Evolutionary conservation across 1,140 invertebrate genomes (phyloP).

Genomic region (Leptonema lineaticorne): DNA sequence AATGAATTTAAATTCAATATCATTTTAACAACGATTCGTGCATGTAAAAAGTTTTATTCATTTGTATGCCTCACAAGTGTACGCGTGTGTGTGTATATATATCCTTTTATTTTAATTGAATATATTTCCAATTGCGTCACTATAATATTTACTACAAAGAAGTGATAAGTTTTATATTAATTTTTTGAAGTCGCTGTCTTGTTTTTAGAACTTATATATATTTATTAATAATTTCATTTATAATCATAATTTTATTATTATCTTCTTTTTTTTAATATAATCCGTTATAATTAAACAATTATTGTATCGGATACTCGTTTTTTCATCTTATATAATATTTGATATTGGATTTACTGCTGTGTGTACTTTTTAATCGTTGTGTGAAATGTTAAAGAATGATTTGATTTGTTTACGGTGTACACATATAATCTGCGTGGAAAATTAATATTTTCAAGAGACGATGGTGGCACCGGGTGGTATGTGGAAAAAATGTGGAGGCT

Average conservation of each 20-base stretch:
- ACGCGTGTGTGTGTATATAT: neutral
- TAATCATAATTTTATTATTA: no score
- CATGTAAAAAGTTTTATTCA: neutral
- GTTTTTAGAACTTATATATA: no score
- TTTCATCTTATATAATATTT: no score
- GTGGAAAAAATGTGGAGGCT: neutral
- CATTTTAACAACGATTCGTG: neutral
- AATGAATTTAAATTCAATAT: neutral
- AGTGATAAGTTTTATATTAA: no score
- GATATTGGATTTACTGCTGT: no score
- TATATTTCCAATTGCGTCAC: no score
- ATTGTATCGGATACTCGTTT: no score
- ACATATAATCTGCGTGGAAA: neutral
- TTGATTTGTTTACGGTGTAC: neutral
- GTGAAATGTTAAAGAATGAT: neutral
- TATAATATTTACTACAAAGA: no score
- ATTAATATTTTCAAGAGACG: constrained; percentile 8
- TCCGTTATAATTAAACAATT: no score
- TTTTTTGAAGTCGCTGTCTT: no score
- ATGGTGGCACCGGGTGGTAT: neutral
- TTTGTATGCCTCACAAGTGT: neutral
- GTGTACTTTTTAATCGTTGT: neutral
- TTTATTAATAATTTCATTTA: no score
- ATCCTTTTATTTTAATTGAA: neutral
- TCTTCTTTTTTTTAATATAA: no score